These are phyloP conservation scores for Capreolus pygargus DNA, from an alignment of 2,113 vertebrate species.

Conservation along the genomic window DNA sequence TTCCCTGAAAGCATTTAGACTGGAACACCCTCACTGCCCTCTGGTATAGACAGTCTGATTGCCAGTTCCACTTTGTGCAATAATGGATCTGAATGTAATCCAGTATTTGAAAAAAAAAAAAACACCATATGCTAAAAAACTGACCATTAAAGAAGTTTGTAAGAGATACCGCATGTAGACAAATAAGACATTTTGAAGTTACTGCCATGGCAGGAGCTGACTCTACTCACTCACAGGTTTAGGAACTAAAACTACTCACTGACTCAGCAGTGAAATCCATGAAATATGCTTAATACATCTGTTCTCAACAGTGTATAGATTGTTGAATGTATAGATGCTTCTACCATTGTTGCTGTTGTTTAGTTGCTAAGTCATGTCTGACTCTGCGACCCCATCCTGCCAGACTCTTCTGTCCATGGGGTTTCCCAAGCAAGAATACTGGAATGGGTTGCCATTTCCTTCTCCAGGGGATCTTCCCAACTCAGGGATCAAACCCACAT, in stretches of 20 bases:
- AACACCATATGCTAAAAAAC: neutral
- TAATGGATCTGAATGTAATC: neutral
- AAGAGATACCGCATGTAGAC: neutral
- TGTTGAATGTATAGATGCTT: neutral
- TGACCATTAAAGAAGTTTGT: neutral
- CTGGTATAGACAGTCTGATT: neutral
- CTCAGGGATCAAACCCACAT: neutral
- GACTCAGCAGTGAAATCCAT: neutral
- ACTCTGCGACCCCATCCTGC: neutral
- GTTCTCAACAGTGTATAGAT: neutral
- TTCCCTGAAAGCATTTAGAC: neutral
- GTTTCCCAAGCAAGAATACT: neutral
- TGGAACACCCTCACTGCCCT: conserved; percentile 9
- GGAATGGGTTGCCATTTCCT: neutral
- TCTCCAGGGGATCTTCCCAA: neutral
- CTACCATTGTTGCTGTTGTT: neutral
- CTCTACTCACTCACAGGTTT: neutral
- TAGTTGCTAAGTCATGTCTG: neutral
- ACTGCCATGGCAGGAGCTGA: neutral
- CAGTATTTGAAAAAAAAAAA: neutral
- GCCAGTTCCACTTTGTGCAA: neutral
- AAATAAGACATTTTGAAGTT: neutral
- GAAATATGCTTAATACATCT: neutral
- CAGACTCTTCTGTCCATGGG: neutral
- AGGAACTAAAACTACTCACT: neutral